A percentile compares a stretch with the other conserved stretches of the same genome.
Evolutionary conservation across 2,888 invertebrate genomes (phyloP).

Genomic region (Nomada ruficornis): DNA sequence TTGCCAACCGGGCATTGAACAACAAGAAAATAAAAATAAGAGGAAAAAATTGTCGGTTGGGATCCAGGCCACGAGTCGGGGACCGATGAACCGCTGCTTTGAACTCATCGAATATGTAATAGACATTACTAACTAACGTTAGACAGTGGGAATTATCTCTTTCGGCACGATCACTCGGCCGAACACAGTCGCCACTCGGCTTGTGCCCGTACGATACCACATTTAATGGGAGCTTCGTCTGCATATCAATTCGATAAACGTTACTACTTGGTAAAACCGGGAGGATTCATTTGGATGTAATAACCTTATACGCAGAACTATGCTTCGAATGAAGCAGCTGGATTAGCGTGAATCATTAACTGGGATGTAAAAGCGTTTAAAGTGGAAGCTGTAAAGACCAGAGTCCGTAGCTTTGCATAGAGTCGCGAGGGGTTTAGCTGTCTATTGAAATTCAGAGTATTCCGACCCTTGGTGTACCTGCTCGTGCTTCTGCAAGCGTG

Average conservation of each 20-base stretch:
- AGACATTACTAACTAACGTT: constrained; percentile 48
- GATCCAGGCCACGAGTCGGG: constrained; percentile 41
- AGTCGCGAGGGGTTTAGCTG: not conserved
- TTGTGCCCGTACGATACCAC: not conserved
- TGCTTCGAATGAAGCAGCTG: not conserved
- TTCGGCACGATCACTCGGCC: not conserved
- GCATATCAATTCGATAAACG: constrained; percentile 11
- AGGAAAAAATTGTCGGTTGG: constrained; percentile 35
- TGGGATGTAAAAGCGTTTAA: not conserved
- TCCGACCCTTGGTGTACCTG: constrained; percentile 1
- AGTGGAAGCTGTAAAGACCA: constrained; percentile 4
- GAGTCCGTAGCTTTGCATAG: not conserved
- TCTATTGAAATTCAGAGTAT: constrained; percentile 4
- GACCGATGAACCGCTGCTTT: constrained; percentile 34
- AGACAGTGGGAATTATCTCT: constrained; percentile 32
- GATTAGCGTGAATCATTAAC: not conserved
- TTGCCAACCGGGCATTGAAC: constrained; percentile 42
- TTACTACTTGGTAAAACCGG: not conserved
- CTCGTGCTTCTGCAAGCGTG: not conserved
- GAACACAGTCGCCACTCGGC: not conserved
- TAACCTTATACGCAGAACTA: constrained; percentile 9
- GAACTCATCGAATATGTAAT: constrained; percentile 55
- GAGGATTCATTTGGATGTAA: not conserved
- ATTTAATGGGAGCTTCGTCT: not conserved
- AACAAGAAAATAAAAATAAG: constrained; percentile 56